These are phyloP conservation scores for Aricia artaxerxes DNA, from an alignment of 2,888 invertebrate genomes.

Conservation along the genomic window DNA sequence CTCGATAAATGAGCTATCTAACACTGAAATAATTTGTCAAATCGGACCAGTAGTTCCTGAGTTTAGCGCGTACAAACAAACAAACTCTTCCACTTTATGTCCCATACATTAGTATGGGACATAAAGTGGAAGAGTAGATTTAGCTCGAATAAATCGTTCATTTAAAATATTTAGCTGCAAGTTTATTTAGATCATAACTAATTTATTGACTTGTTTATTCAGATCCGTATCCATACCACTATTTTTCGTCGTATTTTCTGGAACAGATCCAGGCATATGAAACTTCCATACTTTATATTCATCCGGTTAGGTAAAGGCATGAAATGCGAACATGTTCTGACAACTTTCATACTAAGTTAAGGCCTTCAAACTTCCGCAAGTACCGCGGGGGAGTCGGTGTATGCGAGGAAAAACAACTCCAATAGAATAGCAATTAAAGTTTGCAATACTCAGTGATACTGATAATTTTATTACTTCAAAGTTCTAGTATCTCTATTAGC, in stretches of 20 bases:
- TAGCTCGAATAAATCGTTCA: no score
- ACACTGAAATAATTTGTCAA: no score
- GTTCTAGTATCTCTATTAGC: not conserved
- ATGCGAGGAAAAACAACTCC: constrained; percentile 13
- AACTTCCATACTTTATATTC: not conserved
- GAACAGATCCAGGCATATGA: not conserved
- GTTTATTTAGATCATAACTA: no score
- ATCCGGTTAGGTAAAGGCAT: not conserved
- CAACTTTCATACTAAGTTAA: not conserved
- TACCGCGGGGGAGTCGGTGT: not conserved
- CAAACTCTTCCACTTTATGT: no score
- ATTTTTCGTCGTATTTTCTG: not conserved
- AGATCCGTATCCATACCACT: not conserved
- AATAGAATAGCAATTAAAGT: constrained; percentile 22
- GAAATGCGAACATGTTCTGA: constrained; percentile 3
- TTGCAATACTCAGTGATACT: not conserved
- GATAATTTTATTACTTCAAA: constrained; percentile 6
- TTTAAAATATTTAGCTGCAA: no score
- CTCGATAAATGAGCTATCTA: no score
- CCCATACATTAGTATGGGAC: no score
- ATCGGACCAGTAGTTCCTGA: no score
- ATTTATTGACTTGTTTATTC: not conserved
- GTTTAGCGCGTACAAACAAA: no score
- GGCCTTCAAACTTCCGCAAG: constrained; percentile 11
- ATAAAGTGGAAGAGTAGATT: no score